These are phyloP conservation scores for Porites lutea DNA, from an alignment of 64 coral and sea anemone species.

Conservation along the genomic window DNA sequence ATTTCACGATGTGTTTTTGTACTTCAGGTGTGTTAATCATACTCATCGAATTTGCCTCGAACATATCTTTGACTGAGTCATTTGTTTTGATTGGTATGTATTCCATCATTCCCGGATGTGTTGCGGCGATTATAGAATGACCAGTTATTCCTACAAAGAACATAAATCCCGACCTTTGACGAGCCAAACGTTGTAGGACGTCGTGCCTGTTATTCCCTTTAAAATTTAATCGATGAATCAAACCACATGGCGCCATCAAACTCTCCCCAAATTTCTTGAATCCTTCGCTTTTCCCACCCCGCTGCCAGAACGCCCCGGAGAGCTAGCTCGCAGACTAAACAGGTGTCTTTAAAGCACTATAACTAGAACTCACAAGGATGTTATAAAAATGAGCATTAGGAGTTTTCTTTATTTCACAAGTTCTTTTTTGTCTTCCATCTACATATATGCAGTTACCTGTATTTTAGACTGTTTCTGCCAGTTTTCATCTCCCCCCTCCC, in stretches of 20 bases:
- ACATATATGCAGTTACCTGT: too few species aligned
- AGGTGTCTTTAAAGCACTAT: too few species aligned
- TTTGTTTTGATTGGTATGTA: constrained; percentile 58
- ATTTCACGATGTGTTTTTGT: constrained; percentile 39
- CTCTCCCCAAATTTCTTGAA: constrained; percentile 39
- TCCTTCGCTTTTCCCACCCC: too few species aligned
- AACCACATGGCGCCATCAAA: constrained; percentile 62
- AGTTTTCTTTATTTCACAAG: too few species aligned
- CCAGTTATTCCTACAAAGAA: constrained; percentile 2
- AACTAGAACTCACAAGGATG: too few species aligned
- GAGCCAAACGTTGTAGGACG: constrained; percentile 34
- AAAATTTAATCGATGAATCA: constrained; percentile 48
- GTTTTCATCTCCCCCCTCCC: too few species aligned
- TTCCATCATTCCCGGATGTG: constrained; percentile 40
- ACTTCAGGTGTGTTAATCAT: constrained; percentile 49
- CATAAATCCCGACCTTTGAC: constrained; percentile 8
- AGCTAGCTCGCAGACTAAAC: too few species aligned
- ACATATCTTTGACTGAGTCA: constrained; percentile 10
- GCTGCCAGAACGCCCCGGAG: too few species aligned
- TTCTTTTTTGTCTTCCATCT: too few species aligned
- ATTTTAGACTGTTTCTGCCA: too few species aligned
- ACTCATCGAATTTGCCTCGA: constrained; percentile 2
- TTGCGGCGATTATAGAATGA: not conserved
- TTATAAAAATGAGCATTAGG: too few species aligned
- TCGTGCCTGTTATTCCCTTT: not conserved